Conservation (phyloP, 2,888 invertebrate genomes). For the Eupithecia vulgata region DNA sequence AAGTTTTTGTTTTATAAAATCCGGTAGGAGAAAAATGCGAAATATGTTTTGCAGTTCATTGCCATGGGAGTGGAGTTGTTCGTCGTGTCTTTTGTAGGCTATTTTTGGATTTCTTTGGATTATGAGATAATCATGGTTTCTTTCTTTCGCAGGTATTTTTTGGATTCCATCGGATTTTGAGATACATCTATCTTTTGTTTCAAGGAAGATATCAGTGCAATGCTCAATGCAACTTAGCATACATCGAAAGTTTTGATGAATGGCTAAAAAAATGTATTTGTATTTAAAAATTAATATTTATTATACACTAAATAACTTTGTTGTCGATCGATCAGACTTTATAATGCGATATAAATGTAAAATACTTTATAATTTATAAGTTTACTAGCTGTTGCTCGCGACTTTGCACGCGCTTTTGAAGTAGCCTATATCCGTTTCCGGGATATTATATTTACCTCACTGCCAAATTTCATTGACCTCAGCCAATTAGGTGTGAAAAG, state of each 20-base stretch:
- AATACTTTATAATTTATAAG: too few relatives aligned
- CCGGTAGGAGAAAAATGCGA: neutral
- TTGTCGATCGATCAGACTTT: too few relatives aligned
- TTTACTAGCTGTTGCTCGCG: too few relatives aligned
- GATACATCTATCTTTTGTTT: neutral
- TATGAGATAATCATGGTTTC: neutral
- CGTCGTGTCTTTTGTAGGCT: neutral
- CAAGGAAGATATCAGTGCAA: neutral
- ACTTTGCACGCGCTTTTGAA: too few relatives aligned
- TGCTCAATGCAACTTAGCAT: neutral
- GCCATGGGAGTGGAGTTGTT: neutral
- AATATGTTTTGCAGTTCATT: neutral
- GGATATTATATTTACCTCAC: too few relatives aligned
- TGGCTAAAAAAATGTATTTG: too few relatives aligned
- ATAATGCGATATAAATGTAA: too few relatives aligned
- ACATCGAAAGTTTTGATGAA: neutral
- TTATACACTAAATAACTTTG: too few relatives aligned
- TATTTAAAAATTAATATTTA: too few relatives aligned
- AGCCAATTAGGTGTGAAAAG: too few relatives aligned
- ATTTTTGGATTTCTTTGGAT: neutral
- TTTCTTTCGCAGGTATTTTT: neutral
- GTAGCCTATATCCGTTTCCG: too few relatives aligned
- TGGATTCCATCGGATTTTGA: neutral
- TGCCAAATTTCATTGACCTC: too few relatives aligned
- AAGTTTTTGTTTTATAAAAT: conserved; percentile 4